Conservation (phyloP, 2,797 vertebrate species). For the Sebastes oblongus region DNA sequence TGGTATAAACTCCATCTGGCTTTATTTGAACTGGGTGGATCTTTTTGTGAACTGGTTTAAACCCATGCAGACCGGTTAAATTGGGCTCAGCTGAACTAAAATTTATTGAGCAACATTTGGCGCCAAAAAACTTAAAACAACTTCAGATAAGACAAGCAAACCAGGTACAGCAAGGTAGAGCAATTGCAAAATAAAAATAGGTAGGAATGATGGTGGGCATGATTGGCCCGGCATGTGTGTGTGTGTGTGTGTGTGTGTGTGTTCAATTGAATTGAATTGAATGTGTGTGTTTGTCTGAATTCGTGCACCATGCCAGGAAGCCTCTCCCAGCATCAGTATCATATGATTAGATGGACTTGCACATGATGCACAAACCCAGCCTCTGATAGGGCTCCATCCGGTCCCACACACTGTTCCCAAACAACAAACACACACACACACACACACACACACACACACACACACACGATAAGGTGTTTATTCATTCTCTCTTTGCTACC, state of each 20-base stretch:
- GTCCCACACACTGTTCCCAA: constrained; percentile 57
- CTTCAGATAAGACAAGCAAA: neutral
- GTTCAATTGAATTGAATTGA: neutral
- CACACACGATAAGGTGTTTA: constrained; percentile 35
- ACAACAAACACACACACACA: constrained; percentile 28
- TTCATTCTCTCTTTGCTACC: constrained; percentile 21
- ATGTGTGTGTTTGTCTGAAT: neutral
- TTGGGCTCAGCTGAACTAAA: neutral
- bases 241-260: neutral
- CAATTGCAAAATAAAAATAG: neutral
- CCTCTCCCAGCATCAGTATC: constrained; percentile 74
- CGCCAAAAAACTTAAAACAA: neutral
- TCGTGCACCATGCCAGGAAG: constrained; percentile 64
- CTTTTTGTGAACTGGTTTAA: neutral
- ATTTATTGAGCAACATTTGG: neutral
- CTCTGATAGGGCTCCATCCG: constrained; percentile 67
- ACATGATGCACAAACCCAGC: constrained; percentile 71
- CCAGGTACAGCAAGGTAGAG: neutral
- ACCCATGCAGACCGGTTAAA: neutral
- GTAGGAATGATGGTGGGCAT: constrained; percentile 2
- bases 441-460: constrained; percentile 39
- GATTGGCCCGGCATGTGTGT: neutral
- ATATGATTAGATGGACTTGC: constrained; percentile 79
- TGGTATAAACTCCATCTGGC: neutral
- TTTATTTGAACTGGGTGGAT: neutral